Conservation (phyloP, 2,888 invertebrate species). For the Bedellia somnulentella region DNA sequence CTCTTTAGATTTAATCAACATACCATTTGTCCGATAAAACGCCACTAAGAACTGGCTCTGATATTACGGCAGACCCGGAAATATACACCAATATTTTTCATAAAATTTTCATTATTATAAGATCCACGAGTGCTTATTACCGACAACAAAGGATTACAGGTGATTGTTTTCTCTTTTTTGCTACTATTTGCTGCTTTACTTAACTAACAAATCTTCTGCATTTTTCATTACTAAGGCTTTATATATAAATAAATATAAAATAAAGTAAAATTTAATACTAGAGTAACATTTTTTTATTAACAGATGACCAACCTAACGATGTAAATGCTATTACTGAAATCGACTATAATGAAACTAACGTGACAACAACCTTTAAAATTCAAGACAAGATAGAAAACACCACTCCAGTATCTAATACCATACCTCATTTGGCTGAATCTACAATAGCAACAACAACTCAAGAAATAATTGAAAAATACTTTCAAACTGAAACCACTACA, state of each 20-base stretch:
- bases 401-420: too few species aligned
- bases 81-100: background rate
- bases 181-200: background rate
- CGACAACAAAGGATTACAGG: too few species aligned
- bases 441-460: too few species aligned
- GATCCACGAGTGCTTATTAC: background rate
- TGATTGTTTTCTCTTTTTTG: too few species aligned
- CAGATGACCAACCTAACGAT: slow-evolving; percentile 53
- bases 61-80: slow-evolving; percentile 50
- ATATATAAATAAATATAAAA: background rate
- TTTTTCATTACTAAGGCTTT: background rate
- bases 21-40: slow-evolving; percentile 61
- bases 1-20: slow-evolving; percentile 41
- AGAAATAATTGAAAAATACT: too few species aligned
- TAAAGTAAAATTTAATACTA: background rate
- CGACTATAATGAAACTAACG: too few species aligned
- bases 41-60: slow-evolving; percentile 54
- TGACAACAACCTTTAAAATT: too few species aligned
- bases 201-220: background rate
- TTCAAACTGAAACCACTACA: too few species aligned
- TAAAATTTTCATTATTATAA: background rate
- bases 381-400: too few species aligned
- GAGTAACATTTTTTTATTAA: slow-evolving; percentile 52
- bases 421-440: too few species aligned
- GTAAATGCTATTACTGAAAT: too few species aligned